Base-by-base conservation (phyloP, 2,113 vertebrate genomes). In the Nyctereutes procyonoides region DNA sequence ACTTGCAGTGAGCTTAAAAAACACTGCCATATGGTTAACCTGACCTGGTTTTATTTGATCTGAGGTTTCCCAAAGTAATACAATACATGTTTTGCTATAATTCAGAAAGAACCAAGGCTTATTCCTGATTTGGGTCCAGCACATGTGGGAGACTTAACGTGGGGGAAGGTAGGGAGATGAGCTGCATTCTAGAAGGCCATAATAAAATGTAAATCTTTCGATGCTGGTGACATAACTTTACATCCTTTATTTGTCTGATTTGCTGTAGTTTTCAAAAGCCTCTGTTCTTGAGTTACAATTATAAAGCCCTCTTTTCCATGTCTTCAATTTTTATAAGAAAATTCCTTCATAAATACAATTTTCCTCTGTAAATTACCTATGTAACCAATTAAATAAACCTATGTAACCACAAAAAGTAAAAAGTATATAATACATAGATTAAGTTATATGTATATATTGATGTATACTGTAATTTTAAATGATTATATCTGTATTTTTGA, bases 41-140 rank as follows among this genome's bases (percentile, higher is more conserved):
- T 93, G 81, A 91, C 82, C 85, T 91, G 77, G 22, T 77, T 91
- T 93, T 85, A 63, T 81, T 85, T 73, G 79, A 83, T 89, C 38
- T 67, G 32, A 97, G 43, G 55, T 81, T 96, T 97, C 82, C 19
- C 86, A 77, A 76, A 93, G 92, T 69, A 93, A 97, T 77, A 76
- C 10, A 94, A 90, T 90, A 81, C 30, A 38, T 51, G 67, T 85
- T 90, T 88, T 96, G 58, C 48, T 81, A 32, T 93, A 82, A 91
- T 81, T 96, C 58, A 91, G 43, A 88, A n/a, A 56, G 12, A 90
- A 79, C 69, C 77, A 85, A 93, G 16, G n/a, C 13, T 94, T 85
- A 30, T 92, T 84, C 4, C 48, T 48, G 26, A 90, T 60, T 74
- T 81, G 38, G 20, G 43, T 35, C 24, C 51, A 90, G 32, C 55